Evolutionary conservation across 2,888 invertebrate species (phyloP).

Genomic region (Phragmatobia fuliginosa): DNA sequence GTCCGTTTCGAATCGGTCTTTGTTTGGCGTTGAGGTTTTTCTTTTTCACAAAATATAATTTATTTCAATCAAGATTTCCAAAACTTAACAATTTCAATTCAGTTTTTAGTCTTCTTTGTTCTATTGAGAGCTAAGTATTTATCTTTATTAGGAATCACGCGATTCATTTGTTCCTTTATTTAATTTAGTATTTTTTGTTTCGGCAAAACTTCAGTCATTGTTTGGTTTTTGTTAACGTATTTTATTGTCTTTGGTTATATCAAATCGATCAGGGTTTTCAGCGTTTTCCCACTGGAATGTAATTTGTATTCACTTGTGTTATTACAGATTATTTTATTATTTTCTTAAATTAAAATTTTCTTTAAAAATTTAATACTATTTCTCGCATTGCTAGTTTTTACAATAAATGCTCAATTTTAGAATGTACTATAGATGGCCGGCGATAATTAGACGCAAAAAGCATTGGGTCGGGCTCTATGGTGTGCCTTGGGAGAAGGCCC

Average conservation of each 20-base stretch:
- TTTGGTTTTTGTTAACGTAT: background rate
- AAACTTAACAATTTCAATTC: background rate
- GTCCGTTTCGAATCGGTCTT: background rate
- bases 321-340: no score
- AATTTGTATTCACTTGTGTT: background rate
- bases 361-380: no score
- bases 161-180: constrained; percentile 7
- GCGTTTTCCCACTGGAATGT: background rate
- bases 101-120: background rate
- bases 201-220: background rate
- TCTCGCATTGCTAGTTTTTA: no score
- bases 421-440: no score
- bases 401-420: no score
- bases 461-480: no score
- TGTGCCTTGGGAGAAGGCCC: no score
- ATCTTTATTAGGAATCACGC: constrained; percentile 8
- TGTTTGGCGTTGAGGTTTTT: background rate
- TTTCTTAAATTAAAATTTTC: no score
- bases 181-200: background rate
- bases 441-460: no score
- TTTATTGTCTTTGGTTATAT: background rate
- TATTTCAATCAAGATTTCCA: background rate
- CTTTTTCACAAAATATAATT: background rate
- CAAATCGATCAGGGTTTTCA: background rate
- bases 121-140: background rate